Percentiles rank a stretch among this genome's conserved stretches.
phyloP scores from a whole-genome alignment of 2,888 invertebrate species.

The Parnassius apollo region DNA sequence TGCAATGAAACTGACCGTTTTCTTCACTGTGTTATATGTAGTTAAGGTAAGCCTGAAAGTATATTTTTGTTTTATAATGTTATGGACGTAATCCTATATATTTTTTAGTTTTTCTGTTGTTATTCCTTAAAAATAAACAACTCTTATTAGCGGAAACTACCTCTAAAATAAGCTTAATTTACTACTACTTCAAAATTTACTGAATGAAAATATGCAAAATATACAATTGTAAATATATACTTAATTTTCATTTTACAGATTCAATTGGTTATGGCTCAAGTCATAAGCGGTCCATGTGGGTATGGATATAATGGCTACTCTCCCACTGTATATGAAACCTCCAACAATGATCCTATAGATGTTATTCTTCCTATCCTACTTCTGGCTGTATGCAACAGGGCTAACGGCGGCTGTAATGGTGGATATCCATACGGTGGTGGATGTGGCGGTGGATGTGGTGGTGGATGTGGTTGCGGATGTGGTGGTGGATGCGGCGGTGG shows the following conservation, averaged over 20 bases:
- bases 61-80: no score
- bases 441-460: constrained; percentile 16
- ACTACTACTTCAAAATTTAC: no score
- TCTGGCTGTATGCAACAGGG: constrained; percentile 37
- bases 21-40: constrained; percentile 21
- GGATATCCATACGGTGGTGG: neutral
- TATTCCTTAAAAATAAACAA: no score
- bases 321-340: constrained; percentile 23
- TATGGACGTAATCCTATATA: no score
- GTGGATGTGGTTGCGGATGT: constrained; percentile 11
- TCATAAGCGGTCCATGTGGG: constrained; percentile 6
- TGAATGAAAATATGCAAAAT: no score
- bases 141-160: no score
- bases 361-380: constrained; percentile 48
- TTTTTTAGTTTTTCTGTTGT: no score
- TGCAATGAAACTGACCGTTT: constrained; percentile 15
- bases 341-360: constrained; percentile 41
- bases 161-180: no score
- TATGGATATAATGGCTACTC: constrained; percentile 21
- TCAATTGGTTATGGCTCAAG: constrained; percentile 14
- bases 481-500: constrained; percentile 33
- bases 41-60: constrained; percentile 17
- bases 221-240: no score
- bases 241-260: constrained; percentile 12
- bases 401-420: constrained; percentile 18